Evolutionary conservation across 1,140 invertebrate species (phyloP).

Genomic region (Bombyx mandarina): DNA sequence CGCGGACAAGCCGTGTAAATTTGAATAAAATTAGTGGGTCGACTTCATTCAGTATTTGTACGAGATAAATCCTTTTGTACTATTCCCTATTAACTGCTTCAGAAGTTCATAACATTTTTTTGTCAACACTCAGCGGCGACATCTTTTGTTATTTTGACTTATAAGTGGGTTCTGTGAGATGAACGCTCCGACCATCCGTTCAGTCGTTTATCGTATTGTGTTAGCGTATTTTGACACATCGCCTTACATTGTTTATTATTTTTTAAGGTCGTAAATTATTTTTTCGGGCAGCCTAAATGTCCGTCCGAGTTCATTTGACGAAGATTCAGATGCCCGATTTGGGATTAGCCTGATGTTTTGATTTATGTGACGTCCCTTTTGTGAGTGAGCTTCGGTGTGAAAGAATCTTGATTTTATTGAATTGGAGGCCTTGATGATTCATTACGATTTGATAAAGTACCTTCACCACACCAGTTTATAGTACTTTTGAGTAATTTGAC

Average conservation of each 20-base stretch:
- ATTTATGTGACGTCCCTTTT: conserved; percentile 36
- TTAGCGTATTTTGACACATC: conserved; percentile 63
- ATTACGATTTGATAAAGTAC: too few relatives aligned
- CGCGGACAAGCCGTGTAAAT: conserved; percentile 32
- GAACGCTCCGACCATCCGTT: conserved; percentile 29
- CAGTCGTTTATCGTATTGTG: conserved; percentile 44
- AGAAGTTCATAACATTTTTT: conserved; percentile 65
- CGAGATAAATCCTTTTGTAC: conserved; percentile 26
- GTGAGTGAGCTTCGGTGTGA: background rate
- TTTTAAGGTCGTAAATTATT: conserved; percentile 54
- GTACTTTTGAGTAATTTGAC: too few relatives aligned
- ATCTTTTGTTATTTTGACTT: conserved; percentile 39
- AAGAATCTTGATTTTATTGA: too few relatives aligned
- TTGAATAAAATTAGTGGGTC: conserved; percentile 36
- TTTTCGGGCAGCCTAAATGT: conserved; percentile 23
- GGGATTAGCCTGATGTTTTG: conserved; percentile 44
- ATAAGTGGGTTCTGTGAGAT: conserved; percentile 29
- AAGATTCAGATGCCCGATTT: conserved; percentile 38
- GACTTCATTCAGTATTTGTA: conserved; percentile 30
- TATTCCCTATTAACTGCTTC: conserved; percentile 53
- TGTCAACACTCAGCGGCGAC: conserved; percentile 39
- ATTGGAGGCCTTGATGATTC: too few relatives aligned
- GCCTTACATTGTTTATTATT: conserved; percentile 47
- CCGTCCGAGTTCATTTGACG: conserved; percentile 29
- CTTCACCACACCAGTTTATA: too few relatives aligned